Evolutionary conservation across 2,797 vertebrate genomes (phyloP), one percentile per base, ranked within the genome.

Genomic region (Kryptolebias ocellatus): DNA sequence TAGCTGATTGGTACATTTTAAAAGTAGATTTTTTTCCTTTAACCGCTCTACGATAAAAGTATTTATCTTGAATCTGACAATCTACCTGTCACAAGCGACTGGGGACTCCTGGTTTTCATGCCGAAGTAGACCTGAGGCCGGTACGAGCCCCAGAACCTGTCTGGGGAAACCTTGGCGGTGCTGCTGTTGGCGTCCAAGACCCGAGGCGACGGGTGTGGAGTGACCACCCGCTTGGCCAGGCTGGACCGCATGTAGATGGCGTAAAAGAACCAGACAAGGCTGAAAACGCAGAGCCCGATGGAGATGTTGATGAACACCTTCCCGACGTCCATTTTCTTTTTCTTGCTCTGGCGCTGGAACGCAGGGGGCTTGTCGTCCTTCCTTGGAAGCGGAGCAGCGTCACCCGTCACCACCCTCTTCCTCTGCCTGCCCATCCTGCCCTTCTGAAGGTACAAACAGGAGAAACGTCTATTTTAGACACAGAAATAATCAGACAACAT

Each of bases 111-210:
- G 1, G 96, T 96, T 92, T 98, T 98, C 97, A 99, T 98, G 55
- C 97, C 97, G 49, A 99, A 96, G 83, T 98, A 98, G 11, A 98
- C 94, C 70, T 98, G 96, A 1, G 97, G 97, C 14, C 97, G 93
- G 86, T 98, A 98, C 4, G 97, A 95, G 59, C 97, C 97, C 97
- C 97, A 98, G 79, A 96, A 98, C 64, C 92, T 92, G 5, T 84
- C 83, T 0, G 96, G 94, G 1, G 96, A 89, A 27, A 94, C 94
- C 2, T 81, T 77, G 0, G 95, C 85, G 27, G 85, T 91, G 64
- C 91, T 94, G 80, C 94, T 93, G 47, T 95, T 93, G 10, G 88
- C 71, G 12, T 93, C 83, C 1, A 96, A 86, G 34, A 94, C 90
- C 1, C 70, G 84, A 1, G 92, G 85, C 0, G 96, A 94, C 0